Conservation (phyloP, 2,888 invertebrate species). For the Tortrix viridana region DNA sequence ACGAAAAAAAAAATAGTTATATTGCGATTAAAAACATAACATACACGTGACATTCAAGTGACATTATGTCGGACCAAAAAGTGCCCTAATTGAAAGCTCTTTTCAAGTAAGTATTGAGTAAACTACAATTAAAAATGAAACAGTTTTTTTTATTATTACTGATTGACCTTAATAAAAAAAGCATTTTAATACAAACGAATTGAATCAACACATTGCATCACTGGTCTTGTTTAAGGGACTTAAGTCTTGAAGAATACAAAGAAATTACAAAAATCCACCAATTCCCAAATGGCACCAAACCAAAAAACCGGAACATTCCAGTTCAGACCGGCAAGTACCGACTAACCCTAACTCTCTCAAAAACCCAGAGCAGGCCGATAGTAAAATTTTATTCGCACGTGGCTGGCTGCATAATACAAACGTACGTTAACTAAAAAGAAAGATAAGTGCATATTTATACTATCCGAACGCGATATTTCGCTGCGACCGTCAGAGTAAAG, state of each 20-base stretch:
- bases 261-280: not conserved
- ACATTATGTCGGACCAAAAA: too few species aligned
- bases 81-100: too few species aligned
- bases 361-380: slow-evolving; percentile 66
- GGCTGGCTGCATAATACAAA: slow-evolving; percentile 78
- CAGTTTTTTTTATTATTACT: too few species aligned
- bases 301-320: slow-evolving; percentile 10
- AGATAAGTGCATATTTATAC: slow-evolving; percentile 84
- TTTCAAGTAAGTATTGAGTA: too few species aligned
- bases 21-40: too few species aligned
- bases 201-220: too few species aligned
- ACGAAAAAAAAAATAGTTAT: slow-evolving; percentile 33
- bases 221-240: too few species aligned
- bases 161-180: too few species aligned
- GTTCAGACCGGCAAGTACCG: slow-evolving; percentile 5
- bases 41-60: too few species aligned
- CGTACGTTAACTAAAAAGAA: slow-evolving; percentile 82
- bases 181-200: too few species aligned
- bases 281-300: not conserved
- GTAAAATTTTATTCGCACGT: slow-evolving; percentile 84
- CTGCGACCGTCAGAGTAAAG: slow-evolving; percentile 77
- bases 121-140: too few species aligned
- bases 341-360: slow-evolving; percentile 59
- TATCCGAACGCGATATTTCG: slow-evolving; percentile 78
- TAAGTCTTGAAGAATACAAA: too few species aligned